phyloP scores from a whole-genome alignment of 30 jellyfish, hydroid and myxozoan genomes.

The Clytia hemisphaerica region DNA sequence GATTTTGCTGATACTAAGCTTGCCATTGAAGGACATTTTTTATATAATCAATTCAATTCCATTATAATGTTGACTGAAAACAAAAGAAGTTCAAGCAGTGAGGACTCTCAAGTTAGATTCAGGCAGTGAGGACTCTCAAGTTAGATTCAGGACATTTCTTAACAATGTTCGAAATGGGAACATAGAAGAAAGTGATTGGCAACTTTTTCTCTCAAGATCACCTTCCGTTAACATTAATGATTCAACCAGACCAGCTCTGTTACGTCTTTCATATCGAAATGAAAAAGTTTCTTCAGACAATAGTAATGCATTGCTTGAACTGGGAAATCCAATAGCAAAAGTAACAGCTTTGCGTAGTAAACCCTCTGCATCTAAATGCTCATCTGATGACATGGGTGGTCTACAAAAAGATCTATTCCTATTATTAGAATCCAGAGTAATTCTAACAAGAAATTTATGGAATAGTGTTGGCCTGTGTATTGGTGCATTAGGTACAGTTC shows the following conservation, averaged over 20 bases:
- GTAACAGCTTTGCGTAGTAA: slow-evolving; percentile 30
- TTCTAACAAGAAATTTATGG: slow-evolving; percentile 26
- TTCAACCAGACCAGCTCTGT: neutral
- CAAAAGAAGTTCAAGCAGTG: too few species aligned
- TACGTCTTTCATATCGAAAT: neutral
- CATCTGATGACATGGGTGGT: slow-evolving; percentile 58
- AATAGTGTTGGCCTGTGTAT: slow-evolving; percentile 6
- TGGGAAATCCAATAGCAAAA: slow-evolving; percentile 30
- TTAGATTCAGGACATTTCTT: neutral
- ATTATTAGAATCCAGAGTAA: slow-evolving; percentile 18
- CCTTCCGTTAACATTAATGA: neutral
- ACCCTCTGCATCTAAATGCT: slow-evolving; percentile 8
- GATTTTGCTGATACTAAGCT: neutral
- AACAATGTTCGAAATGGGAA: slow-evolving; percentile 17
- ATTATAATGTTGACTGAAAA: slow-evolving; percentile 1
- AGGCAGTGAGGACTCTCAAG: neutral
- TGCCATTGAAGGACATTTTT: slow-evolving; percentile 6
- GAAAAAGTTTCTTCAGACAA: slow-evolving; percentile 20
- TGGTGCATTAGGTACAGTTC: slow-evolving; percentile 9
- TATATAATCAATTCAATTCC: neutral
- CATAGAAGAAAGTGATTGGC: slow-evolving; percentile 1
- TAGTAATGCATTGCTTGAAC: neutral
- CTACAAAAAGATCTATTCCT: slow-evolving; percentile 19
- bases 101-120: too few species aligned
- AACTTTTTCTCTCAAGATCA: neutral